Evolutionary conservation across 2,888 invertebrate genomes (phyloP).

Genomic region (Agrotis segetum): DNA sequence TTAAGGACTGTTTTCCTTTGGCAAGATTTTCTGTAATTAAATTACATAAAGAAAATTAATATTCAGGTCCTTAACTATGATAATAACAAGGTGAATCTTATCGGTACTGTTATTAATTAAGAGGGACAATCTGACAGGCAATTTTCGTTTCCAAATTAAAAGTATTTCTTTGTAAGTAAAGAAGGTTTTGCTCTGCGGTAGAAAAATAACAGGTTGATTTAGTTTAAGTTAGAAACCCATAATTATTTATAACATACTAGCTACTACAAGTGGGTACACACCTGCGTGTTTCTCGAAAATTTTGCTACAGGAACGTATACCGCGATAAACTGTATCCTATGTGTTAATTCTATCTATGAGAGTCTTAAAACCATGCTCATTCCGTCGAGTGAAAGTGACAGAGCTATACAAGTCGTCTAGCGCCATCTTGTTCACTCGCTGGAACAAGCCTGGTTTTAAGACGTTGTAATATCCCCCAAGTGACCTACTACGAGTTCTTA

Average conservation of each 20-base stretch:
- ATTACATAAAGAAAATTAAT: slow-evolving; percentile 11
- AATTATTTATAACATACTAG: neutral
- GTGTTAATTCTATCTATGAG: too few species aligned
- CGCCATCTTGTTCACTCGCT: too few species aligned
- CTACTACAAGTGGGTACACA: too few species aligned
- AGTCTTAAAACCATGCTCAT: too few species aligned
- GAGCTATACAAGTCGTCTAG: too few species aligned
- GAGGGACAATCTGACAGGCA: neutral
- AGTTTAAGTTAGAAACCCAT: neutral
- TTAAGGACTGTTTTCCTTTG: slow-evolving; percentile 13
- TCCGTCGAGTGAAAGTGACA: too few species aligned
- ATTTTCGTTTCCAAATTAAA: neutral
- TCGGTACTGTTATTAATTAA: slow-evolving; percentile 6
- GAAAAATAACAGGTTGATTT: neutral
- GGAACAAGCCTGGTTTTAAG: too few species aligned
- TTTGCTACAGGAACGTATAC: too few species aligned
- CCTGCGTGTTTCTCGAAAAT: too few species aligned
- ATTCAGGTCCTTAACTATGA: slow-evolving; percentile 4
- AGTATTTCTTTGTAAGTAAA: neutral
- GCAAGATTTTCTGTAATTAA: neutral
- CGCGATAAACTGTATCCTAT: too few species aligned
- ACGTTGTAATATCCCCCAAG: too few species aligned
- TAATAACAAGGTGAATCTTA: slow-evolving; percentile 22
- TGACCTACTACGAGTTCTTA: too few species aligned
- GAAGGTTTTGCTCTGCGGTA: neutral